A percentile compares a stretch with the other conserved stretches of the same genome.
Evolutionary conservation across 2,113 vertebrate genomes (phyloP).

Genomic region (Cacatua alba): DNA sequence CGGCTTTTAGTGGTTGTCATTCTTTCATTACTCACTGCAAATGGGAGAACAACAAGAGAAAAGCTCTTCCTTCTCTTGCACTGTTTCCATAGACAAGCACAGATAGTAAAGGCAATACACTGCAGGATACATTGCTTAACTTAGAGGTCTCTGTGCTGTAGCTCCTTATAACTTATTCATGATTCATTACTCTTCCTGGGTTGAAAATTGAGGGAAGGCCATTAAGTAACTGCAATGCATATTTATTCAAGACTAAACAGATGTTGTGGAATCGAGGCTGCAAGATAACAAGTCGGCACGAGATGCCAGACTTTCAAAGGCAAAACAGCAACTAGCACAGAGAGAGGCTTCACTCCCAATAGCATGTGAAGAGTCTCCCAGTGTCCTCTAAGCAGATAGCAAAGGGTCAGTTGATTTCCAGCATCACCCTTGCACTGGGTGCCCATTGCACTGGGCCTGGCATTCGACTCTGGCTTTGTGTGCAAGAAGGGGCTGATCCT

Average conservation of each 20-base stretch:
- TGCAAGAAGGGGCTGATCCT: not conserved
- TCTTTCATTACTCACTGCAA: constrained; percentile 33
- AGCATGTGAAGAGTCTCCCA: not conserved
- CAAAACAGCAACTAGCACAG: not conserved
- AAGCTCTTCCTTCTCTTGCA: not conserved
- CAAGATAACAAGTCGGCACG: not conserved
- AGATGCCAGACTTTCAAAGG: not conserved
- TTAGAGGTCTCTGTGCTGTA: not conserved
- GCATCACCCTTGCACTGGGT: not conserved
- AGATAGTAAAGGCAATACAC: not conserved
- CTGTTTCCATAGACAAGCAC: not conserved
- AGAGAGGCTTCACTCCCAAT: not conserved
- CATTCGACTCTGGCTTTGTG: not conserved
- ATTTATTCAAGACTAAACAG: constrained; percentile 54
- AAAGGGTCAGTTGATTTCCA: not conserved
- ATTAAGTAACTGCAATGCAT: constrained; percentile 20
- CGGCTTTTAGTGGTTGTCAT: not conserved
- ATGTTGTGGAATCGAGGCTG: not conserved
- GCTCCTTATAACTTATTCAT: constrained; percentile 37
- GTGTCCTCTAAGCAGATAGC: rapidly evolving
- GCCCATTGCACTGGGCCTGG: not conserved
- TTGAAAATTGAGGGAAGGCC: constrained; percentile 22
- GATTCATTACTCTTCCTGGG: constrained; percentile 31
- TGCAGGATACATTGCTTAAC: not conserved
- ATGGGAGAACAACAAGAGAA: not conserved